Percentiles rank a stretch among this genome's conserved stretches.
phyloP scores from a whole-genome alignment of 2,797 vertebrate species.

The Argentina silus region DNA sequence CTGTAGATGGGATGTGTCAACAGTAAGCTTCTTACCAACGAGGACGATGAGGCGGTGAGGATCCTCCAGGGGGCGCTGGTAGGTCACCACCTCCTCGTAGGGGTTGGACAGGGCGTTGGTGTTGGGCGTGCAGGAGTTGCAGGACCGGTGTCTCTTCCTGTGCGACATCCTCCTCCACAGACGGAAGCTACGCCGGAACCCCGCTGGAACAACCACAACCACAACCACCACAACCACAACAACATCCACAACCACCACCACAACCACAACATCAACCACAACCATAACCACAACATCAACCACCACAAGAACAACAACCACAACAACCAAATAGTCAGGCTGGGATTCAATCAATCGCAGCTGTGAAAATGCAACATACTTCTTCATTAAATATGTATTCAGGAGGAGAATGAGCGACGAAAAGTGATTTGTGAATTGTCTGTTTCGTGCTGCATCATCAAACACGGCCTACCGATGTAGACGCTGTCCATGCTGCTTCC shows the following conservation, averaged over 20 bases:
- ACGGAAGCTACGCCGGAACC: constrained; percentile 89
- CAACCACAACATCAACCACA: background rate
- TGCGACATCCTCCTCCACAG: constrained; percentile 82
- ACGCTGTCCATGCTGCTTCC: constrained; percentile 68
- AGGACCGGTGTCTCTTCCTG: constrained; percentile 66
- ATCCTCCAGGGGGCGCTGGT: constrained; percentile 82
- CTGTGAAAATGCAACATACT: too few species aligned
- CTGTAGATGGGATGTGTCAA: too few species aligned
- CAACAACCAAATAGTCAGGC: too few species aligned
- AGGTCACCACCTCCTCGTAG: constrained; percentile 87
- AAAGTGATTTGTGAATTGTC: background rate
- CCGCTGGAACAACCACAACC: constrained; percentile 73
- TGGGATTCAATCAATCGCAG: too few species aligned
- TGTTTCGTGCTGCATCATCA: background rate
- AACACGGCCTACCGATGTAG: constrained; percentile 64
- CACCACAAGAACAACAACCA: too few species aligned
- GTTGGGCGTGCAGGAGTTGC: constrained; percentile 65
- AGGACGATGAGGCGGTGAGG: constrained; percentile 85
- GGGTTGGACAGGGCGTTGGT: constrained; percentile 69
- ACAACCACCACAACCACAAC: background rate
- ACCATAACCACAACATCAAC: background rate
- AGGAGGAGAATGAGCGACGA: background rate
- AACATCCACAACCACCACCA: background rate
- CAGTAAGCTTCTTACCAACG: constrained; percentile 75
- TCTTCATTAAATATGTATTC: background rate